Evolutionary conservation across 1,140 invertebrate genomes (phyloP).

Genomic region (Vanessa tameamea): DNA sequence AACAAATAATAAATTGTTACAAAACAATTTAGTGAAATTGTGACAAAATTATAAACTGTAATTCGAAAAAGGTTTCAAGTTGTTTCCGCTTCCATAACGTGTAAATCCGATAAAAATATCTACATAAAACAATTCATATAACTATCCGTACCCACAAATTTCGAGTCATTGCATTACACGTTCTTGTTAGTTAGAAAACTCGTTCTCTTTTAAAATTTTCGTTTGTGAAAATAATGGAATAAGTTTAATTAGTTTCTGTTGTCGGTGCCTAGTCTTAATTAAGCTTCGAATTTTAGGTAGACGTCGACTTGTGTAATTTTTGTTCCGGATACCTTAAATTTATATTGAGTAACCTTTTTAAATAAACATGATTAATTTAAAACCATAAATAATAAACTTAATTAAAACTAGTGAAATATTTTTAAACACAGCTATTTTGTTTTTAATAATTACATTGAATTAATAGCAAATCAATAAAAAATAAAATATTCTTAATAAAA

Average conservation of each 20-base stretch:
- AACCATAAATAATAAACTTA: too few species aligned
- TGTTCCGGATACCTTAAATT: background rate
- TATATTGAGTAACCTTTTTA: background rate
- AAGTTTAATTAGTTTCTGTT: constrained; percentile 73
- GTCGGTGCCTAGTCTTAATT: constrained; percentile 66
- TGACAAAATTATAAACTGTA: background rate
- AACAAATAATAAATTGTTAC: too few species aligned
- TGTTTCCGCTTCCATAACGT: background rate
- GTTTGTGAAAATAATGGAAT: constrained; percentile 60
- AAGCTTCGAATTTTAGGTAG: constrained; percentile 56
- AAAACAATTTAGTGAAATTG: too few species aligned
- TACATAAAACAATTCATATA: constrained; percentile 3
- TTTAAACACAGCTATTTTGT: too few species aligned
- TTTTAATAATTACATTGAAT: too few species aligned
- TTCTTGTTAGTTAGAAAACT: constrained; percentile 10
- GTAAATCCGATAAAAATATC: background rate
- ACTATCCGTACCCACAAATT: background rate
- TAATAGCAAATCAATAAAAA: too few species aligned
- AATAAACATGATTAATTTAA: background rate
- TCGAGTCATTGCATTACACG: constrained; percentile 6
- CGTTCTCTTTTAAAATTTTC: constrained; percentile 25
- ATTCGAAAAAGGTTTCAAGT: background rate
- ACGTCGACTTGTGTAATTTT: background rate
- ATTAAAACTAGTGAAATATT: too few species aligned
- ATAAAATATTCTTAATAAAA: too few species aligned